Evolutionary conservation across 2,113 vertebrate genomes (phyloP), one percentile per base, ranked within the genome.

Genomic region (Nycticebus coucang): DNA sequence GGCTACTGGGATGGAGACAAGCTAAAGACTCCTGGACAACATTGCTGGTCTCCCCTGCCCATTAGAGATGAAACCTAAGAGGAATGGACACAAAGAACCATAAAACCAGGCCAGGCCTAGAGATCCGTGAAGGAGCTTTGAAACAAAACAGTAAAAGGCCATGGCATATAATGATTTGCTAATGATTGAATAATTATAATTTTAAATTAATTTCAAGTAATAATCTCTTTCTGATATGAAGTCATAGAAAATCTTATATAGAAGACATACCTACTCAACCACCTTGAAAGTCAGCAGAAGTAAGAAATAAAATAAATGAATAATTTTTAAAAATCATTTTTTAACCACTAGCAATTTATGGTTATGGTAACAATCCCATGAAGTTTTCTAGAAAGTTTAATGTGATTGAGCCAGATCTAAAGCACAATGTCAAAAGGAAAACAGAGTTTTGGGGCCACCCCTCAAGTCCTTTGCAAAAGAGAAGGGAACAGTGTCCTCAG

Each of bases 191-290:
- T 91, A 84, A 50, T 75, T 75, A 91, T 1, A 55, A 79, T 88
- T 87, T 62, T 71, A 4, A 21, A 79, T 81, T 94, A 80, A 94
- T 71, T 87, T 91, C 78, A 82, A 82, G 94, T 71, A 87, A 78
- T 85, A 74, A 66, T 28, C 18, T 64, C 37, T 74, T 80, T 85
- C 37, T 92, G 19, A 53, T 66, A 41, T n/a, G n/a, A 82, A 82
- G n/a, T 59, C 55, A 77, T 26, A 89, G 64, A 24, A 89, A 84
- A 89, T 66, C 30, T 69, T 50, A 72, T 22, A 87, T 12, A 79
- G 79, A 92, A 96, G 93, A 68, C 17, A 21, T 55, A 62, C 35
- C 69, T 33, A 84, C 66, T 75, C 11, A 50, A 87, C 12, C 5
- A 71, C 9, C 26, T 64, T 81, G 50, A 92, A 90, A 85, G 68